phyloP scores from a whole-genome alignment of 2,113 vertebrate genomes.

The Guaruba guarouba region DNA sequence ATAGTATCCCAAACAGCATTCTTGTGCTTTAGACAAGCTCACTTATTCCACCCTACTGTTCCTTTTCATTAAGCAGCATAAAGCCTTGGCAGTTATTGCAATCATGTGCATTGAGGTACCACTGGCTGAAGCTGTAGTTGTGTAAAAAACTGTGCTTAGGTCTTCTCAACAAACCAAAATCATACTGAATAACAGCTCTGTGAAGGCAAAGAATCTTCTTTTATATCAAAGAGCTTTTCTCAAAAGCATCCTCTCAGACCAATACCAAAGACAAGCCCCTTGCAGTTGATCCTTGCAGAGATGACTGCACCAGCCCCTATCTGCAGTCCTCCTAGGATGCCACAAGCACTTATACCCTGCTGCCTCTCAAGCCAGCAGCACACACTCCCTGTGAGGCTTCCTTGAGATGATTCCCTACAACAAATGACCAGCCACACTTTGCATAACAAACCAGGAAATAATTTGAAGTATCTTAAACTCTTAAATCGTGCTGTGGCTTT shows the following conservation, averaged over 20 bases:
- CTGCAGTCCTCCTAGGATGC: background rate
- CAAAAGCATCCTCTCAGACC: background rate
- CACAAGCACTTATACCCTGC: fast-evolving
- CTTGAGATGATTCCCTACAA: background rate
- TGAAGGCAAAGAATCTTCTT: background rate
- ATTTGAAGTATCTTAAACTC: background rate
- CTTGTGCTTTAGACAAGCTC: background rate
- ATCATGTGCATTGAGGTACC: background rate
- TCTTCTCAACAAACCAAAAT: background rate
- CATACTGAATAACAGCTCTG: background rate
- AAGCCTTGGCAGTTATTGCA: background rate
- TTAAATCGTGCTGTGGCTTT: background rate
- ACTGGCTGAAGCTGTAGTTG: background rate
- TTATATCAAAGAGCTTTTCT: background rate
- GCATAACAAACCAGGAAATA: background rate
- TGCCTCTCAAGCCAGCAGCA: background rate
- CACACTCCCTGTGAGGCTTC: fast-evolving
- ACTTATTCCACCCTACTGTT: background rate
- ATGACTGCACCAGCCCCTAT: background rate
- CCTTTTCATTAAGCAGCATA: background rate
- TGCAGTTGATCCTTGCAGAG: background rate
- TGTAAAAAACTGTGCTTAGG: background rate
- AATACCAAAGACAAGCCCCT: background rate
- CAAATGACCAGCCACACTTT: background rate
- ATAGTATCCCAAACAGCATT: background rate